Evolutionary conservation across 2,113 vertebrate genomes (phyloP), one percentile per base, ranked within the genome.

Genomic region (Dinomys branickii): DNA sequence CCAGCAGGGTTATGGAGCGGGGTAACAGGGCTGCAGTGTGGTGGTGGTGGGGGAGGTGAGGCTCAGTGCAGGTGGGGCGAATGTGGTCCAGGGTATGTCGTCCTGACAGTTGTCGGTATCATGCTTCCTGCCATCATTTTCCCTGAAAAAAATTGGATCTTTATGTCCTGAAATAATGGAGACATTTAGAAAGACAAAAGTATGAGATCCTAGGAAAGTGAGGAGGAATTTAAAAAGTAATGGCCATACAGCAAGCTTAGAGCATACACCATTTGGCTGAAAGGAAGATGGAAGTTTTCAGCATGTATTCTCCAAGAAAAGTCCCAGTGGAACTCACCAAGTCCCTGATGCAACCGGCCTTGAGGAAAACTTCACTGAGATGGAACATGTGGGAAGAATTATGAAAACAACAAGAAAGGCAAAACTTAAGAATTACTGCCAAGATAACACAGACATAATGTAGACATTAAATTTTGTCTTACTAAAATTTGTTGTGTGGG

Each of bases 1-100:
- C 47, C n/a, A 41, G 44, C 50, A 81, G 77, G 16, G 22, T 17
- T 54, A 28, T 4, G 69, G 56, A 47, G 56, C 47, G 30, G 65
- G 69, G 38, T 20, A 10, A 4, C 24, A 26, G 28, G 28, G 44
- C 4, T 0, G 7, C 20, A 22, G 26, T 14, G 38, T 24, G 13
- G 11, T 28, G 30, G 26, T 30, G 17, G 73, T 50, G 4, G 9
- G 52, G 30, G 26, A 24, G 17, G 73, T 50, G 4, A 7, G 52
- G 14, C 50, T 12, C 1, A 1, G 4, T 30, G 14, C 22, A 22
- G 6, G 24, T 0, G 61, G 65, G 19, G 20, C 1, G 2, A 17
- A n/a, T 50, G 44, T 26, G 86, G 73, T 16, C 14, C 11, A 13
- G 12, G 12, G 38, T 2, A 33, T 3, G 63, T 26, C 47, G 47